These are phyloP conservation scores for Hydropsyche betteni DNA, from an alignment of 2,888 invertebrate species.

Conservation along the genomic window DNA sequence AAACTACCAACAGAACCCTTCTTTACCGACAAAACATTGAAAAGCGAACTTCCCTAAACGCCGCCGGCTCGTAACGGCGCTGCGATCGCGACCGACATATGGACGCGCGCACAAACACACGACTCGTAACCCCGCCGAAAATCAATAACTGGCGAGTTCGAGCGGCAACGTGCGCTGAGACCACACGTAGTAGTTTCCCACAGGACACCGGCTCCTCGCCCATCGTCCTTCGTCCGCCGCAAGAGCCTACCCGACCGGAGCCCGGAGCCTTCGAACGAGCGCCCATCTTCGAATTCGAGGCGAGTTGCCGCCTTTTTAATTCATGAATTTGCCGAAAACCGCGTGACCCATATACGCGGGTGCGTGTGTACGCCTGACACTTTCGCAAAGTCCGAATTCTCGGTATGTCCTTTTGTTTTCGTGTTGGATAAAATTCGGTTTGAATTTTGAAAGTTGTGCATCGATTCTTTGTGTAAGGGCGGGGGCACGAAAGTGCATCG, in stretches of 20 bases:
- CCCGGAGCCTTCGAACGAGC: background rate
- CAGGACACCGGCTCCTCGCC: conserved; percentile 1
- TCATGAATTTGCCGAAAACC: conserved; percentile 8
- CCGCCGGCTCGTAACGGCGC: too few relatives aligned
- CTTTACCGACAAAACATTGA: too few relatives aligned
- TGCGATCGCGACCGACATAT: too few relatives aligned
- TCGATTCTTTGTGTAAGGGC: too few relatives aligned
- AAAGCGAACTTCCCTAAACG: too few relatives aligned
- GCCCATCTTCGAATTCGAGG: background rate
- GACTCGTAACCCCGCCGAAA: conserved; percentile 46
- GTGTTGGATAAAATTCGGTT: too few relatives aligned
- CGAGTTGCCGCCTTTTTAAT: conserved; percentile 18
- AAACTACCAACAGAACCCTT: too few relatives aligned
- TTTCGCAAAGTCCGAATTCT: background rate
- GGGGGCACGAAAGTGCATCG: too few relatives aligned
- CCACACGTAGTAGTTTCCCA: too few relatives aligned
- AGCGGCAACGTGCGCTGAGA: conserved; percentile 40
- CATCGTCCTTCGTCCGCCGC: background rate
- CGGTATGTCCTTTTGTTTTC: too few relatives aligned
- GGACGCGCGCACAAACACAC: too few relatives aligned
- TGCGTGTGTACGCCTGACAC: background rate
- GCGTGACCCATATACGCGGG: conserved; percentile 2
- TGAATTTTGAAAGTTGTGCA: too few relatives aligned
- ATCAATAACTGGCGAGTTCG: conserved; percentile 46
- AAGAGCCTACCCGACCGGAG: background rate